Evolutionary conservation across 1,140 invertebrate species (phyloP).

Genomic region (Drosophila quadrilineata): DNA sequence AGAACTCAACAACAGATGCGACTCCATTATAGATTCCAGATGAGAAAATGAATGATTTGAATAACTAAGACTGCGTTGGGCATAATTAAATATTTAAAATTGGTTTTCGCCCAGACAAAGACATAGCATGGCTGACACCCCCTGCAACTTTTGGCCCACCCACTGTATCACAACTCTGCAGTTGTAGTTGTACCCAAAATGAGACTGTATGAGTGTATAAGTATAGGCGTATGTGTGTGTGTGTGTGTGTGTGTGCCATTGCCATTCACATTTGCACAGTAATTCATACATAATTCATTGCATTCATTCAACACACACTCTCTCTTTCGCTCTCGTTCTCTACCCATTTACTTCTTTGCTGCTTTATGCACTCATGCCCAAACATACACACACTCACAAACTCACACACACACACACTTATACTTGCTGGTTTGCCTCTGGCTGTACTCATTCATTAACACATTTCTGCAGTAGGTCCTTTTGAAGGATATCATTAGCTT

Average conservation of each 20-base stretch:
- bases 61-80: conserved; percentile 43
- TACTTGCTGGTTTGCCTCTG: conserved; percentile 8
- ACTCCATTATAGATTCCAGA: conserved; percentile 54
- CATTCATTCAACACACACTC: conserved; percentile 71
- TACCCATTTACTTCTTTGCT: conserved; percentile 16
- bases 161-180: too few species aligned
- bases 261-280: conserved; percentile 59
- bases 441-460: conserved; percentile 63
- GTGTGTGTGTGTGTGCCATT: conserved; percentile 20
- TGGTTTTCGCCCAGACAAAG: conserved; percentile 42
- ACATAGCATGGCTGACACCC: background rate
- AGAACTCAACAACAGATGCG: conserved; percentile 48
- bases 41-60: conserved; percentile 69
- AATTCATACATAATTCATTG: conserved; percentile 78
- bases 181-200: conserved; percentile 34
- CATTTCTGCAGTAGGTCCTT: conserved; percentile 14
- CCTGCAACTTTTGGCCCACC: too few species aligned
- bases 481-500: conserved; percentile 17
- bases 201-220: conserved; percentile 44
- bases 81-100: conserved; percentile 63
- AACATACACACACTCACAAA: background rate
- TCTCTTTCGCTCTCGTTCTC: conserved; percentile 13
- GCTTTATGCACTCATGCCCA: conserved; percentile 48
- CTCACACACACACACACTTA: background rate
- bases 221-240: conserved; percentile 48